Percentiles rank a stretch among this genome's conserved stretches.
Conservation (phyloP, 1,140 invertebrate species). For the Drosophila albomicans region DNA sequence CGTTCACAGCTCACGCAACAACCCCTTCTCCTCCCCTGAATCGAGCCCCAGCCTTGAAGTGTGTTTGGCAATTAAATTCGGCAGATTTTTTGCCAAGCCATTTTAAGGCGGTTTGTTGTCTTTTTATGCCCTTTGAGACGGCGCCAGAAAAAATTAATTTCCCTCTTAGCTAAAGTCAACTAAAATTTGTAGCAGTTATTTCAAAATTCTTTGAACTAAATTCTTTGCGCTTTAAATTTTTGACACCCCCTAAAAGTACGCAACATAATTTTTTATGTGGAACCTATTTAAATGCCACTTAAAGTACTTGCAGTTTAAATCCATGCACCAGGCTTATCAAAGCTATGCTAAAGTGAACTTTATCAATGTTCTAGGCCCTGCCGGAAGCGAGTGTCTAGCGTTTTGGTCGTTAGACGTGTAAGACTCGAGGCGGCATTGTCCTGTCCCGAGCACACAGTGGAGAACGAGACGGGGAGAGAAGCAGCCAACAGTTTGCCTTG, state of each 20-base stretch:
- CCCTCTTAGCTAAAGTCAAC: not conserved
- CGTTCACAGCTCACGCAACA: conserved; percentile 61
- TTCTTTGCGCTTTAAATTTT: not conserved
- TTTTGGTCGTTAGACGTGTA: conserved; percentile 5
- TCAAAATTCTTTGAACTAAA: not conserved
- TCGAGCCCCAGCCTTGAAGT: conserved; percentile 20
- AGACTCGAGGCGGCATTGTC: conserved; percentile 11
- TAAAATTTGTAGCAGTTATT: not conserved
- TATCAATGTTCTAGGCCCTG: conserved; percentile 38
- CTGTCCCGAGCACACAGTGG: not conserved
- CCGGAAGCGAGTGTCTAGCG: conserved; percentile 38
- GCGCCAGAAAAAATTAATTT: not conserved
- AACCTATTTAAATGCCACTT: conserved; percentile 9
- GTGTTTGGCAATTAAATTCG: conserved; percentile 68
- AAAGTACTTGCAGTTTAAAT: conserved; percentile 20
- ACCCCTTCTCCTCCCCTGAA: not conserved
- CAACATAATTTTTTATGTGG: not conserved
- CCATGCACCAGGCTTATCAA: conserved; percentile 23
- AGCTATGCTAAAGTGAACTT: conserved; percentile 37
- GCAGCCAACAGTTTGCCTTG: conserved; percentile 10
- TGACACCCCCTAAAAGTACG: not conserved
- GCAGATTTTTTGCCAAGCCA: conserved; percentile 36
- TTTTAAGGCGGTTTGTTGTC: conserved; percentile 15
- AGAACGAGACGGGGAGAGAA: not conserved
- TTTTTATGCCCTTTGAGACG: not conserved